A percentile compares a stretch with the other conserved stretches of the same genome.
These are phyloP conservation scores for Drosophila punjabiensis DNA, from an alignment of 1,140 invertebrate species.

Conservation along the genomic window DNA sequence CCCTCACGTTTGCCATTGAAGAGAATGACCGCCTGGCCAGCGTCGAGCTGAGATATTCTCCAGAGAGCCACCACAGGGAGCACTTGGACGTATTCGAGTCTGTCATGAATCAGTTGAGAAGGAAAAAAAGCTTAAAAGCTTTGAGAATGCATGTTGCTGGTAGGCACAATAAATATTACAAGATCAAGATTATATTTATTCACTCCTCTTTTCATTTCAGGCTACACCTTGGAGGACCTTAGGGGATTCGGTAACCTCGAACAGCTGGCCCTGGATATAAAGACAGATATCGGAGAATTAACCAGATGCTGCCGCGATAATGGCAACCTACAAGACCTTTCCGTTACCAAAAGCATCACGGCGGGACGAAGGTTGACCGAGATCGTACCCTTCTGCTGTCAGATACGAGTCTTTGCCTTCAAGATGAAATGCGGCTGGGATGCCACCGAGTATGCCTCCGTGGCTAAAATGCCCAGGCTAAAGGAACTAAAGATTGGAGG, in stretches of 20 bases:
- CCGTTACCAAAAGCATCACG: background rate
- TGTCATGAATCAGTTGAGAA: constrained; percentile 7
- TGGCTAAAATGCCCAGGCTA: constrained; percentile 1
- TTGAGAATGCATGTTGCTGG: constrained; percentile 3
- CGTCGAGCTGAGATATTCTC: constrained; percentile 2
- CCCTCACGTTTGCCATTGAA: background rate
- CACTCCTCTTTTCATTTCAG: background rate
- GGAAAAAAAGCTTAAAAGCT: constrained; percentile 1
- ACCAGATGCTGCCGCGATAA: constrained; percentile 4
- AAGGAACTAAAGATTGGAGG: background rate
- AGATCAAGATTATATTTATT: background rate
- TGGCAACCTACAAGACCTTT: background rate
- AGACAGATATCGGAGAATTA: constrained; percentile 5
- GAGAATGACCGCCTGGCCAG: constrained; percentile 2
- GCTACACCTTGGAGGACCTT: constrained; percentile 11
- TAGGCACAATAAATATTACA: background rate
- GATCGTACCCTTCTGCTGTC: constrained; percentile 4
- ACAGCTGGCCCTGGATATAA: constrained; percentile 2
- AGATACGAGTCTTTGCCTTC: constrained; percentile 1
- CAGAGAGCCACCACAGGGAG: constrained; percentile 8
- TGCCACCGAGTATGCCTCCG: constrained; percentile 3
- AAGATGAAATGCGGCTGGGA: background rate
- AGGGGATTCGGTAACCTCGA: background rate
- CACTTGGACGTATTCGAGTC: constrained; percentile 8
- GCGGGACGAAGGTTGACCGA: constrained; percentile 8